A percentile compares a stretch with the other conserved stretches of the same genome.
Conservation (phyloP, 2,113 vertebrate species). For the Labeo rohita region DNA sequence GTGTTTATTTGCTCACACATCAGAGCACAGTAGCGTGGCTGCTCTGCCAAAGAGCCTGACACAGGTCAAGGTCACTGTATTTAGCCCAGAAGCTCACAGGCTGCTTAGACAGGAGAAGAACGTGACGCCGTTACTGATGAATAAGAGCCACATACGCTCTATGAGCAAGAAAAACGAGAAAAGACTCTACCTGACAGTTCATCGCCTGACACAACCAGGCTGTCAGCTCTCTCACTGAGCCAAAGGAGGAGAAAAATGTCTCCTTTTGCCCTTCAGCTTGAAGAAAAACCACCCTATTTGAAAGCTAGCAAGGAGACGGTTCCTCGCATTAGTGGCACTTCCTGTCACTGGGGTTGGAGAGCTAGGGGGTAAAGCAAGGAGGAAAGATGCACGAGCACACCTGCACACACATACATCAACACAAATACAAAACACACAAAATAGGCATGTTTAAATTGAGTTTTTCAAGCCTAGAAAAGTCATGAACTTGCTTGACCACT, state of each 20-base stretch:
- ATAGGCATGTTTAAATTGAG: not conserved
- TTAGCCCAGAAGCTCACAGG: constrained; percentile 2
- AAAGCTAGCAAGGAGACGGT: not conserved
- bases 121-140: constrained; percentile 30
- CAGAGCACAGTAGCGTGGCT: not conserved
- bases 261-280: constrained; percentile 1
- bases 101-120: constrained; percentile 24
- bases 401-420: not conserved
- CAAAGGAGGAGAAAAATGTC: not conserved
- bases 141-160: constrained; percentile 23
- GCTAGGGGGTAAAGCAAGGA: not conserved
- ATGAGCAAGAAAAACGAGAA: constrained; percentile 7
- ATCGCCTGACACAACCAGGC: constrained; percentile 20
- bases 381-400: not conserved
- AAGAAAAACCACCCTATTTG: not conserved
- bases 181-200: constrained; percentile 27
- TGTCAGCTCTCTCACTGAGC: not conserved
- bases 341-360: not conserved
- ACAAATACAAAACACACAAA: not conserved
- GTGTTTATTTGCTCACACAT: constrained; percentile 12
- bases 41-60: not conserved
- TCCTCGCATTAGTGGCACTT: constrained; percentile 10
- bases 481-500: not conserved
- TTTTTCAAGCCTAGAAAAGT: not conserved
- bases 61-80: constrained; percentile 32